phyloP scores from a whole-genome alignment of 2,888 invertebrate species.

The Cephus runcator region DNA sequence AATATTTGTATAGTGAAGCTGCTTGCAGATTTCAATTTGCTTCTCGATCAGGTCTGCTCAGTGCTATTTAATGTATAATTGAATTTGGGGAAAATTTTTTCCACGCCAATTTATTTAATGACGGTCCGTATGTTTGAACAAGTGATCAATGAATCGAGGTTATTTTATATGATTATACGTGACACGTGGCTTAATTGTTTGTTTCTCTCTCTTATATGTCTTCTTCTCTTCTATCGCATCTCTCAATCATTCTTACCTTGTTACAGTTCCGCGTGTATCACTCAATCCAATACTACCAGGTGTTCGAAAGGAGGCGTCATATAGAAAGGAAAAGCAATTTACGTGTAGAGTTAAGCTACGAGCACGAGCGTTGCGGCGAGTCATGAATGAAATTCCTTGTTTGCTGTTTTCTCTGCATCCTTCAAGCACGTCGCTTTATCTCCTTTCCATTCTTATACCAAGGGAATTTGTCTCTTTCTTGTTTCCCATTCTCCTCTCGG shows the following conservation, averaged over 20 bases:
- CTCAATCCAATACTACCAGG: no score
- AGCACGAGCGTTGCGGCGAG: not conserved
- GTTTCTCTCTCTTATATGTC: not conserved
- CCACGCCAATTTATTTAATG: not conserved
- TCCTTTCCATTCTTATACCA: not conserved
- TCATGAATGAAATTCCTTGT: no score
- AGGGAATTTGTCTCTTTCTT: not conserved
- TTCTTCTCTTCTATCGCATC: not conserved
- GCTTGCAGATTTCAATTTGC: not conserved
- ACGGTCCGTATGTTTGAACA: not conserved
- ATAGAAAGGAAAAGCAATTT: no score
- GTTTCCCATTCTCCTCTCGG: not conserved
- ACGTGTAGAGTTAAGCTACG: no score
- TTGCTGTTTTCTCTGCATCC: not conserved
- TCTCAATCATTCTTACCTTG: not conserved
- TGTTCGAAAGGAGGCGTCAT: no score
- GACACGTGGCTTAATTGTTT: not conserved
- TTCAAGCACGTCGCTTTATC: not conserved
- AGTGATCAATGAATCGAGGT: not conserved
- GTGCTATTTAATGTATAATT: not conserved
- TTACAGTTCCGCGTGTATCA: not conserved
- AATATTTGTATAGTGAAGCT: not conserved
- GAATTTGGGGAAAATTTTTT: not conserved
- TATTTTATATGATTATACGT: not conserved
- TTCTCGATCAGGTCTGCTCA: not conserved